Evolutionary conservation across 2,888 invertebrate genomes (phyloP).

Genomic region (Teleogryllus oceanicus): DNA sequence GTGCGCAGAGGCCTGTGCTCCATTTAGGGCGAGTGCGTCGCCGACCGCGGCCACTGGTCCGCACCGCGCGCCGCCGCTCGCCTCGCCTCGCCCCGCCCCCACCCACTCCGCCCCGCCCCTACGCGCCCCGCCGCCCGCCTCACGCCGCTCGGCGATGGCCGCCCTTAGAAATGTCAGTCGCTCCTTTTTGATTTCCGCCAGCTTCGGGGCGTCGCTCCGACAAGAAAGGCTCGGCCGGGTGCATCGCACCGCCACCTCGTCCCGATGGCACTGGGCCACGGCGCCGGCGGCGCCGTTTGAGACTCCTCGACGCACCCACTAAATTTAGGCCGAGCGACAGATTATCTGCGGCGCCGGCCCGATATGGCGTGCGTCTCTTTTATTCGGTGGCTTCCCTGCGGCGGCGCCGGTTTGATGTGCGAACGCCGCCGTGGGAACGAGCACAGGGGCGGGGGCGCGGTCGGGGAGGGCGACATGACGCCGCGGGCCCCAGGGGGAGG

Average conservation of each 20-base stretch:
- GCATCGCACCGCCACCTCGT: neutral
- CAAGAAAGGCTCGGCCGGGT: neutral
- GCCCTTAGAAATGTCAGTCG: neutral
- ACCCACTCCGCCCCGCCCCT: no score
- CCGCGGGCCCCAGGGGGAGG: neutral
- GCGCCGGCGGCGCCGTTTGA: neutral
- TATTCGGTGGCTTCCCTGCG: neutral
- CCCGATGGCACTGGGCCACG: neutral
- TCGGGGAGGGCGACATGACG: neutral
- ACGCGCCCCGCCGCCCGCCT: no score
- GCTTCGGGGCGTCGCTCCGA: neutral
- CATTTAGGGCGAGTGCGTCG: no score
- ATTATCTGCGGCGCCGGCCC: neutral
- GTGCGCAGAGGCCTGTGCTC: no score
- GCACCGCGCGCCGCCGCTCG: no score
- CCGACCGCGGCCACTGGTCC: no score
- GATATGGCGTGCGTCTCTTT: neutral
- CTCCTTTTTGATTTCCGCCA: neutral
- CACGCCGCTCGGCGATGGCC: neutral
- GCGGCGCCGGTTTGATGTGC: slow-evolving; percentile 9
- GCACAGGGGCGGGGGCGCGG: neutral
- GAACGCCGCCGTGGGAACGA: neutral
- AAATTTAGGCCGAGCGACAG: neutral
- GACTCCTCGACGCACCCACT: neutral
- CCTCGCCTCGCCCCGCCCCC: no score